phyloP scores from a whole-genome alignment of 2,888 invertebrate genomes.

The Timema cristinae region DNA sequence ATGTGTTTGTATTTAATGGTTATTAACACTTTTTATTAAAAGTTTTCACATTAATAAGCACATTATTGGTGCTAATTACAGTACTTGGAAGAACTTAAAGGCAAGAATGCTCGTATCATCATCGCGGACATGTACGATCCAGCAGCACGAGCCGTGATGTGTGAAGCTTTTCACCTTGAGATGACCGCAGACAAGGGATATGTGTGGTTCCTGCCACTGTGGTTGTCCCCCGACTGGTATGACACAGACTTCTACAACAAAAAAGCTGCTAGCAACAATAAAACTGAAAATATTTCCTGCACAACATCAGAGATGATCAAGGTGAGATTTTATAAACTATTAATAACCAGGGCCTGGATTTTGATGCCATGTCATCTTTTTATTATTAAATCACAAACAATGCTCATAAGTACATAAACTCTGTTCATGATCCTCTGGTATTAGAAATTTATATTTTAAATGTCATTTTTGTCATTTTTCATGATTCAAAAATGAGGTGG shows the following conservation, averaged over 20 bases:
- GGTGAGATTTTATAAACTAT: constrained; percentile 32
- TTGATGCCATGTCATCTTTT: too few relatives aligned
- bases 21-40: not conserved
- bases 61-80: constrained; percentile 13
- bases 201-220: constrained; percentile 81
- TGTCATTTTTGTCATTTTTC: too few relatives aligned
- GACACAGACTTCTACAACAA: constrained; percentile 52
- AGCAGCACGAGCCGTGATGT: constrained; percentile 71
- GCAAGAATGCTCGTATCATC: constrained; percentile 66
- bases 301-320: constrained; percentile 57
- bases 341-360: too few relatives aligned
- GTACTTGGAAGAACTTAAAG: constrained; percentile 56
- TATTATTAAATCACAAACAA: too few relatives aligned
- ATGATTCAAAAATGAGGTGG: too few relatives aligned
- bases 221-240: constrained; percentile 62
- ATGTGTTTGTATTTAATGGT: not conserved
- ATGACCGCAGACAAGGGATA: constrained; percentile 62
- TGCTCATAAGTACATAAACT: too few relatives aligned
- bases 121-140: constrained; percentile 75
- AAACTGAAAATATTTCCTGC: constrained; percentile 53
- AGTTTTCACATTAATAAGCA: not conserved
- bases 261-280: constrained; percentile 41
- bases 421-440: too few relatives aligned
- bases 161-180: constrained; percentile 67
- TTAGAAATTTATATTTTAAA: too few relatives aligned